Base-by-base conservation (phyloP, 2,797 vertebrate genomes). In the Pseudopleuronectes americanus region DNA sequence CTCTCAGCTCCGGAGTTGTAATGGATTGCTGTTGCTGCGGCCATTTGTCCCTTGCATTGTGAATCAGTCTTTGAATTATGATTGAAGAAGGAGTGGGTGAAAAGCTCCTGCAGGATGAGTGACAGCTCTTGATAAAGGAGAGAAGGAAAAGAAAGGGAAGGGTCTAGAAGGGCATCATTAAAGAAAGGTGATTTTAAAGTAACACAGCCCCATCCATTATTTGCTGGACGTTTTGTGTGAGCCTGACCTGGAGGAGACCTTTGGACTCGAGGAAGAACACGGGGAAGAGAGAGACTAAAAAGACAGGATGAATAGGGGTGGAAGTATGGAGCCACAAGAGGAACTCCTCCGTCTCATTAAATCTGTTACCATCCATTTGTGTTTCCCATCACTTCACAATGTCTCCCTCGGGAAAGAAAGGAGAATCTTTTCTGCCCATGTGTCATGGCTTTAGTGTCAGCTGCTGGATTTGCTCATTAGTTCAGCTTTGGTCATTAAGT, bases 331-430 rank as follows among this genome's bases (percentile, higher is more conserved):
- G 23, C 64, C 3, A 38, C 41, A 47, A 36, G 16, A 80, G 74
- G 73, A 74, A 51, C 57, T 63, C 57, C 68, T 71, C 22, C 21
- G 28, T 78, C 79, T 86, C 77, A 79, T 90, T 88, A 89, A 80
- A 81, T 23, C 67, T 74, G 53, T 10, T 33, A 64, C 49, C 28
- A 57, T 77, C 69, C 55, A 77, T 78, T 71, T 76, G 62, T 76
- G 14, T 71, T 74, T 76, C 64, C 54, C 64, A 72, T 83, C 59
- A 52, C 56, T 65, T 74, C 68, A 78, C 70, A 56, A 78, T 79
- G 63, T 71, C 48, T 76, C 76, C 71, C 80, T 2, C 33, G n/a
- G 71, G 73, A 69, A 62, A 21, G 33, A 36, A 23, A 38, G 51
- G 45, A 51, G 56, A 61, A 4, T 24, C 54, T 75, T 45, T 21